Percentiles rank a stretch among this genome's conserved stretches.
Evolutionary conservation across 1,140 invertebrate species (phyloP).

Genomic region (Limonius californicus): DNA sequence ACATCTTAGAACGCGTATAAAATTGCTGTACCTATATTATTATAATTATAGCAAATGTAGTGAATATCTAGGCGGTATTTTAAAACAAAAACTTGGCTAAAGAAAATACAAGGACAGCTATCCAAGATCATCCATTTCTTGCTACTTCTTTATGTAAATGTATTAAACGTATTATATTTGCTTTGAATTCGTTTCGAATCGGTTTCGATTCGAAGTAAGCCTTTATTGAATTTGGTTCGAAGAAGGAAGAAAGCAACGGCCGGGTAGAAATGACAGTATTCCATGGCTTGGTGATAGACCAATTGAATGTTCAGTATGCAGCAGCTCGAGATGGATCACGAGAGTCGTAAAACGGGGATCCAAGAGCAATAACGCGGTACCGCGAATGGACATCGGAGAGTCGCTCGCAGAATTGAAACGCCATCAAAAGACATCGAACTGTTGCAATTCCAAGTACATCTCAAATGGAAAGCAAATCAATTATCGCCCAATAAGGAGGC

Average conservation of each 20-base stretch:
- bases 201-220: background rate
- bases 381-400: slow-evolving; percentile 5
- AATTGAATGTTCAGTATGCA: background rate
- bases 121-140: too few species aligned
- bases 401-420: background rate
- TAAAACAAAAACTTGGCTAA: too few species aligned
- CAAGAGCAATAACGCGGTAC: background rate
- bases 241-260: background rate
- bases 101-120: too few species aligned
- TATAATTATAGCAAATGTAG: too few species aligned
- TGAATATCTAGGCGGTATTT: too few species aligned
- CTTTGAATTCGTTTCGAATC: background rate
- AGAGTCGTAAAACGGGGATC: background rate
- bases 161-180: too few species aligned
- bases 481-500: slow-evolving; percentile 24
- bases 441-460: slow-evolving; percentile 13
- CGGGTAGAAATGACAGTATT: background rate
- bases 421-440: slow-evolving; percentile 7
- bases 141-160: too few species aligned
- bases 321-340: background rate
- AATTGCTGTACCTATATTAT: too few species aligned
- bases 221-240: background rate
- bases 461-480: slow-evolving; percentile 19
- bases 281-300: background rate
- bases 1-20: too few species aligned